Percentiles rank a stretch among this genome's conserved stretches.
phyloP scores from a whole-genome alignment of 2,113 vertebrate genomes.

The zebrafish (Danio rerio) region DNA sequence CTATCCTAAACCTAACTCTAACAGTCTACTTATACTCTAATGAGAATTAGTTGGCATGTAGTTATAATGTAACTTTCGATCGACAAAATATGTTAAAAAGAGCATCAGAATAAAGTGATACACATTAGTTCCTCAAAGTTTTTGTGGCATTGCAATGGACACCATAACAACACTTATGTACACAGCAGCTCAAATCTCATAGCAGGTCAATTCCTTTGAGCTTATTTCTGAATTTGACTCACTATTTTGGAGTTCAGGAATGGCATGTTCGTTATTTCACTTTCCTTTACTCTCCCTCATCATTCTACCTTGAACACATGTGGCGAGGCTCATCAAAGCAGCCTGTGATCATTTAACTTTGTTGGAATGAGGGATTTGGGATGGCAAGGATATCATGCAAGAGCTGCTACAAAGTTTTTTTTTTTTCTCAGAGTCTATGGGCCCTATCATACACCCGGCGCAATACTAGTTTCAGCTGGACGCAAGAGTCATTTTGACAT shows the following conservation, averaged over 20 bases:
- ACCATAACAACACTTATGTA: not conserved
- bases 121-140: too few relatives aligned
- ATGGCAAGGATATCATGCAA: conserved; percentile 1
- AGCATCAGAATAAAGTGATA: too few relatives aligned
- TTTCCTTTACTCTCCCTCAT: not conserved
- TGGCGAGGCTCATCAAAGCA: conserved; percentile 29
- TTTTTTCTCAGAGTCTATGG: not conserved
- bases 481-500: too few relatives aligned
- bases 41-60: too few relatives aligned
- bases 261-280: conserved; percentile 7
- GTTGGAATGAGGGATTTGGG: conserved; percentile 18
- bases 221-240: not conserved
- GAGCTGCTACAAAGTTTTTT: conserved; percentile 31
- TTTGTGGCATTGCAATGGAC: too few relatives aligned
- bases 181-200: not conserved
- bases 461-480: too few relatives aligned
- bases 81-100: too few relatives aligned
- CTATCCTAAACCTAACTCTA: too few relatives aligned
- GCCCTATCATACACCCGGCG: too few relatives aligned
- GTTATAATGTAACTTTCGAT: too few relatives aligned
- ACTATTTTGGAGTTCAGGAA: not conserved
- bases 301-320: conserved; percentile 11
- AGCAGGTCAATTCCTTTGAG: not conserved
- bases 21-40: too few relatives aligned
- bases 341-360: conserved; percentile 35